A percentile compares a stretch with the other conserved stretches of the same genome.
Evolutionary conservation across 92 coral and sea anemone genomes (phyloP).

Genomic region (Parazoanthus darwini): DNA sequence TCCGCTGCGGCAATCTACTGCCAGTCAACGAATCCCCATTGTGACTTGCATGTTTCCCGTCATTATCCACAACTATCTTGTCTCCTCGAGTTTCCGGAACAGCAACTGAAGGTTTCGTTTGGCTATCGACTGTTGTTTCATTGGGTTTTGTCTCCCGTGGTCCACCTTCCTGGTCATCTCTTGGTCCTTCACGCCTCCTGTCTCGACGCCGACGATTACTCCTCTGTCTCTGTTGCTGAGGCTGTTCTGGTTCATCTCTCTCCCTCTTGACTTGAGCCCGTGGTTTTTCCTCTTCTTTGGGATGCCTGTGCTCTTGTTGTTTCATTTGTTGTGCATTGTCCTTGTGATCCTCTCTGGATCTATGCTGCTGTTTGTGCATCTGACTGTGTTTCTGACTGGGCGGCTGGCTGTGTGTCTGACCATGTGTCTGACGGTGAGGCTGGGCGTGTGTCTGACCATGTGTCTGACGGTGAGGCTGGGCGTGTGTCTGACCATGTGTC

Average conservation of each 20-base stretch:
- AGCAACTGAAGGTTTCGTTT: neutral
- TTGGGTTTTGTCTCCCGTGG: neutral
- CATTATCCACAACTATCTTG: neutral
- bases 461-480: no score
- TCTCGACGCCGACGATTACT: conserved; percentile 19
- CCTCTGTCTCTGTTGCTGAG: conserved; percentile 37
- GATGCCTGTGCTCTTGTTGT: conserved; percentile 16
- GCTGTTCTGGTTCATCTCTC: neutral
- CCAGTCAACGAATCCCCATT: neutral
- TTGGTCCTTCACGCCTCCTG: conserved; percentile 11
- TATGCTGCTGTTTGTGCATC: conserved; percentile 14
- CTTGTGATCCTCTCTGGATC: neutral
- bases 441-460: no score
- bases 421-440: no score
- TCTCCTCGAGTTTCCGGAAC: neutral
- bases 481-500: neutral
- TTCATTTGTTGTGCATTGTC: neutral
- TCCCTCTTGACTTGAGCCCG: neutral
- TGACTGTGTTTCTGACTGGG: neutral
- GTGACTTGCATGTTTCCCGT: neutral
- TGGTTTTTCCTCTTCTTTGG: conserved; percentile 2
- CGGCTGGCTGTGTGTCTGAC: no score
- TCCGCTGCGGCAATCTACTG: conserved; percentile 28
- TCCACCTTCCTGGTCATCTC: neutral
- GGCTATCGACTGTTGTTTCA: conserved; percentile 3